These are phyloP conservation scores for Stichopus chloronotus DNA, from an alignment of 35 echinoderm and acorn worm genomes.

Conservation along the genomic window DNA sequence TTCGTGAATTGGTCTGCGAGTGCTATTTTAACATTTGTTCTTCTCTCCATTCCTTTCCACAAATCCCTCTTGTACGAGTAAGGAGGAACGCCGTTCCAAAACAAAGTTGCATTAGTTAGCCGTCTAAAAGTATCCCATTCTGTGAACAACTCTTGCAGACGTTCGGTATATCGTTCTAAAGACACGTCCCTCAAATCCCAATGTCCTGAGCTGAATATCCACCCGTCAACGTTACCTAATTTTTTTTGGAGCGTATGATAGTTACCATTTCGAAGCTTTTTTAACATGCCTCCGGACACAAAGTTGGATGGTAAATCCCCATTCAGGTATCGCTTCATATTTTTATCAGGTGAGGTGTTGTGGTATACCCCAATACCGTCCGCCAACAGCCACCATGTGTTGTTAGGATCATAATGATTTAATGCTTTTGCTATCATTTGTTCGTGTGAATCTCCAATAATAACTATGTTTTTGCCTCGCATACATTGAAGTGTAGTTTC, in stretches of 20 bases:
- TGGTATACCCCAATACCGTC: conserved; percentile 10
- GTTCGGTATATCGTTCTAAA: neutral
- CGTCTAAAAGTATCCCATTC: neutral
- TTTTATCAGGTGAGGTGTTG: conserved; percentile 6
- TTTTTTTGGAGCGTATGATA: conserved; percentile 2
- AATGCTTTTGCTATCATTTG: neutral
- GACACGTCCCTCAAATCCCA: conserved; percentile 42
- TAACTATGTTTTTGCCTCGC: neutral
- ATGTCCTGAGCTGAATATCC: conserved; percentile 38
- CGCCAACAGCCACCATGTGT: neutral
- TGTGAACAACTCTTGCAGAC: neutral
- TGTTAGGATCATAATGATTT: no score
- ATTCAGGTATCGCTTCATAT: neutral
- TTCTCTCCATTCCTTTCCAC: neutral
- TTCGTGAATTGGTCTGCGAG: conserved; percentile 14
- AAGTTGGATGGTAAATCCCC: neutral
- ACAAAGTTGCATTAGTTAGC: neutral
- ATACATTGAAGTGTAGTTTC: neutral
- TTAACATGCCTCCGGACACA: neutral
- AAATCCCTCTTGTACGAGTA: neutral
- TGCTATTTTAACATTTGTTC: no score
- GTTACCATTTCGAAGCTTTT: neutral
- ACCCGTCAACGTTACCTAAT: neutral
- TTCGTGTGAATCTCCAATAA: conserved; percentile 39
- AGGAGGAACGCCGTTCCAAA: conserved; percentile 15